A percentile compares a stretch with the other conserved stretches of the same genome.
Conservation (phyloP, 2,888 invertebrate genomes). For the Ferdinandea cuprea region DNA sequence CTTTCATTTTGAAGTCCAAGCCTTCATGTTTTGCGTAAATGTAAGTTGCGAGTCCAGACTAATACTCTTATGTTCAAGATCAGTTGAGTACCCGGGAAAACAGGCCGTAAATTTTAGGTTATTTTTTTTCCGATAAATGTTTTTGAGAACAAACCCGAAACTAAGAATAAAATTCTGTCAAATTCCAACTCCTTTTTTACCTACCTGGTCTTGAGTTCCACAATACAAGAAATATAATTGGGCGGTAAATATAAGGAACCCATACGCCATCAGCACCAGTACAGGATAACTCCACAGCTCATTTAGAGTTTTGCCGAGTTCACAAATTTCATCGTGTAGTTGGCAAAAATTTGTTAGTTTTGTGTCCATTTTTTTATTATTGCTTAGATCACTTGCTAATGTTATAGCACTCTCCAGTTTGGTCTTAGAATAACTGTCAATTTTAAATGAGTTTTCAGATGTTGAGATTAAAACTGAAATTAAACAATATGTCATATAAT, state of each 20-base stretch:
- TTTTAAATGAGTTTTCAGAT: slow-evolving; percentile 48
- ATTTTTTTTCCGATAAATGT: too few species aligned
- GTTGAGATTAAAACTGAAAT: slow-evolving; percentile 52
- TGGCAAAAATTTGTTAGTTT: slow-evolving; percentile 82
- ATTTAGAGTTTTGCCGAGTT: slow-evolving; percentile 82
- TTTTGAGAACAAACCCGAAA: too few species aligned
- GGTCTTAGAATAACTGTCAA: neutral
- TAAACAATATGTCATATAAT: neutral
- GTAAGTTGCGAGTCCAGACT: too few species aligned
- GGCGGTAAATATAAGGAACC: slow-evolving; percentile 82
- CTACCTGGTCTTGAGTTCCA: slow-evolving; percentile 80
- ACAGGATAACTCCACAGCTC: slow-evolving; percentile 82
- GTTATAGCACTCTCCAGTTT: slow-evolving; percentile 16
- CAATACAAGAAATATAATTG: slow-evolving; percentile 83
- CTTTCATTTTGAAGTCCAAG: too few species aligned
- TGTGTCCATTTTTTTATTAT: slow-evolving; percentile 80
- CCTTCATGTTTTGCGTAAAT: too few species aligned
- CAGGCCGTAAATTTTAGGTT: too few species aligned
- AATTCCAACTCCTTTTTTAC: slow-evolving; percentile 66
- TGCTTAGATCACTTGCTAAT: slow-evolving; percentile 78
- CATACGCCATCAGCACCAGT: slow-evolving; percentile 82
- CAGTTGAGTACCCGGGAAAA: too few species aligned
- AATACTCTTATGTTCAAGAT: too few species aligned
- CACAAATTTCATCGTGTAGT: slow-evolving; percentile 83
- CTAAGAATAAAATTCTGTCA: too few species aligned